These are phyloP conservation scores for Propithecus deckenii DNA, from an alignment of 2,797 vertebrate species.

Conservation along the genomic window DNA sequence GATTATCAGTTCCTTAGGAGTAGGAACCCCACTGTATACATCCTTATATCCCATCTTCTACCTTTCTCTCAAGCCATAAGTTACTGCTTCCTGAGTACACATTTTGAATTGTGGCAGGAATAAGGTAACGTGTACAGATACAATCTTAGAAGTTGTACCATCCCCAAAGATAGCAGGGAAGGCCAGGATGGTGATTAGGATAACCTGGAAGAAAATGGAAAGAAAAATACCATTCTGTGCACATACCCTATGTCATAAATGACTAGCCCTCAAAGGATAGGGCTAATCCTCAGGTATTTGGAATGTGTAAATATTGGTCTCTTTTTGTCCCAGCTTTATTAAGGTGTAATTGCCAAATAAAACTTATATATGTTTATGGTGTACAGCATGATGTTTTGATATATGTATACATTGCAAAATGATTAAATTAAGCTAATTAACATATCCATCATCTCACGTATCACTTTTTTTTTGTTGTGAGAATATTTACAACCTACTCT, in stretches of 20 bases:
- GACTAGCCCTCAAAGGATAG: not conserved
- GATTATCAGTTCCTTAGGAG: not conserved
- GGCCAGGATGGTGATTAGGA: not conserved
- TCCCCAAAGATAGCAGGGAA: not conserved
- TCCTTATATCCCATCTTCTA: not conserved
- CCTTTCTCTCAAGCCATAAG: not conserved
- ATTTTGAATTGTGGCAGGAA: not conserved
- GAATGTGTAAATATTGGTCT: not conserved
- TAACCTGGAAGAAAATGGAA: not conserved
- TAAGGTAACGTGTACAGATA: not conserved
- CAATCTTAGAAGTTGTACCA: not conserved
- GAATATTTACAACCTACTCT: not conserved
- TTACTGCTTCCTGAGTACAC: not conserved
- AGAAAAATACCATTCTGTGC: not conserved
- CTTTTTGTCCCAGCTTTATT: not conserved
- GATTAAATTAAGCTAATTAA: not conserved
- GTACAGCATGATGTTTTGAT: not conserved
- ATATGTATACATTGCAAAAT: not conserved
- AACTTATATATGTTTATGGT: not conserved
- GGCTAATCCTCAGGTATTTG: not conserved
- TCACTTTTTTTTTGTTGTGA: not conserved
- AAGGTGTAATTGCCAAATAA: not conserved
- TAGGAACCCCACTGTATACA: not conserved
- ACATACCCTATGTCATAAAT: not conserved
- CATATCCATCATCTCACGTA: not conserved